Evolutionary conservation across 2,888 invertebrate genomes (phyloP), one percentile per base, ranked within the genome.

Genomic region (Rhopalosiphum nymphaeae): DNA sequence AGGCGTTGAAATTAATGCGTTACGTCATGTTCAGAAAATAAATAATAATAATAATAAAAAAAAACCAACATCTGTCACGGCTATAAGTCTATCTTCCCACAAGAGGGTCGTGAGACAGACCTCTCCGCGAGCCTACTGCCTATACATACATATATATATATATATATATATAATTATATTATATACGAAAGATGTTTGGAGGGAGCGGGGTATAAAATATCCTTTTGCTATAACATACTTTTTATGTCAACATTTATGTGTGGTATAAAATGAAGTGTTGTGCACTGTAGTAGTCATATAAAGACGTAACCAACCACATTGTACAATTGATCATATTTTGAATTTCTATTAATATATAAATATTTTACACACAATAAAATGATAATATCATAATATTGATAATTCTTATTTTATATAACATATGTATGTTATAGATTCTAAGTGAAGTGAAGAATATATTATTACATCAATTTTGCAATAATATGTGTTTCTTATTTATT

Each of bases 41-140:
- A 93, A 85, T 90, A 93, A 93, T 84, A 89, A 89, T 93, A 92
- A 92, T 88, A 93, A 92, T 53, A 88, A 53, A 49, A 93, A 91
- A 29, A 86, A 91, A 90, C 90, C 42, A 94, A 94, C 94, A 94
- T 94, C 94, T 94, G 94, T 94, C 90, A 67, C 42, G 57, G 61
- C 94, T 56, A 57, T 36, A 86, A 57, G 57, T 57, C 91, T 44
- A 89, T 94, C 85, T 91, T 91, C 94, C 90, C 94, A 94, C 93
- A 94, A 92, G 90, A 90, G 94, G 94, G 94, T 90, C 94, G 94
- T 94, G 94, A 86, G 94, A 94, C 85, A 94, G 90, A 94, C 85
- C 89, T 93, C 89, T 93, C 89, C 57, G 84, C 88, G 29, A 88
- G 53, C 88, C 42, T 44, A 49, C 11, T 46, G 36, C 67, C 16